Evolutionary conservation across 2,113 vertebrate species (phyloP), one percentile per base, ranked within the genome.

Genomic region (Lamprologus callipterus): DNA sequence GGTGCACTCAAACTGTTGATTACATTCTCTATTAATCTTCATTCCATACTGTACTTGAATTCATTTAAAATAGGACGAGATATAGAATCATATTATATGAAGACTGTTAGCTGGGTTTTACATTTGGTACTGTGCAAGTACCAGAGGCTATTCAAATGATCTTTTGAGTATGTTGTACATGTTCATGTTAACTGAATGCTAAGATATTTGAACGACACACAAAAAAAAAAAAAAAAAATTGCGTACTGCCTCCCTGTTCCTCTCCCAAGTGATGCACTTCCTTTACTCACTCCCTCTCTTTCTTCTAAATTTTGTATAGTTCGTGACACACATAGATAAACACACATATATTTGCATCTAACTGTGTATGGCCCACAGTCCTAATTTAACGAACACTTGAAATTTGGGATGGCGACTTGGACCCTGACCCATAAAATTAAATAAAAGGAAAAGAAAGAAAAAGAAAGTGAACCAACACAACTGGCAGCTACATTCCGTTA

Each of bases 401-500:
- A 88, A 90, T 86, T 83, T 81, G 79, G 84, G 84, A 89, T 81
- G 7, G 84, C 42, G 88, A 92, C 88, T 85, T 88, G 80, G 79
- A 95, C 83, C 87, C 81, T 87, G 89, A 89, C 89, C 89, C 63
- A 82, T 78, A 81, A 28, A 26, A 83, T 31, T 26, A 2, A 75
- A 47, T 16, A 47, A 49, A 79, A 81, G 70, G 80, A 85, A 58
- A 82, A 82, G 91, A 85, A 89, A 73, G 40, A 21, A 80, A 85
- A 73, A 33, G 82, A 87, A 93, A 89, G 91, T 86, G 81, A 93
- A 95, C 87, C 82, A 70, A 90, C 93, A 94, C 86, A 95, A 96
- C 95, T 96, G 97, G 97, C 97, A 97, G 96, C 97, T 97, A 97
- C 97, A 97, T 96, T 97, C 94, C 94, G 95, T 93, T 95, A 88